Conservation (phyloP, 1,140 invertebrate species). For the Drosophila baimaii region DNA sequence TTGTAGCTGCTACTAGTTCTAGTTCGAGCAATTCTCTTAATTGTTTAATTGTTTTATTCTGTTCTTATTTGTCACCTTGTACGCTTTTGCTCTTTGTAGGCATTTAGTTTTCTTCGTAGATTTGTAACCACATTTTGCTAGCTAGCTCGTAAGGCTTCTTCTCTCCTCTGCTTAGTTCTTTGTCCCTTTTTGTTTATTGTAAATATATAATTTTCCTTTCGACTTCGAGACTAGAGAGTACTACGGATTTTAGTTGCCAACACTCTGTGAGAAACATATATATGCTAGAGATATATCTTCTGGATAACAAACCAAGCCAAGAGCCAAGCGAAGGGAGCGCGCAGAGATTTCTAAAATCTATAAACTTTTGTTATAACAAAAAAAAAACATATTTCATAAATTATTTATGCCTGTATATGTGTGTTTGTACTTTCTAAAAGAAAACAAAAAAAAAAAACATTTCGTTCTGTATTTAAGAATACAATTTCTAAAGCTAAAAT, state of each 20-base stretch:
- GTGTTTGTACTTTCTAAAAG: conserved; percentile 81
- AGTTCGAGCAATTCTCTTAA: conserved; percentile 35
- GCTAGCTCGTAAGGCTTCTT: conserved; percentile 60
- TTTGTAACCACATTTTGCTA: conserved; percentile 48
- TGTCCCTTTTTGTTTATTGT: conserved; percentile 50
- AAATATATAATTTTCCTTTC: conserved; percentile 65
- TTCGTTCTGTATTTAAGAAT: conserved; percentile 66
- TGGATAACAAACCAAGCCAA: conserved; percentile 64
- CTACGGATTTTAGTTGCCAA: conserved; percentile 72
- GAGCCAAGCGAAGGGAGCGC: conserved; percentile 74
- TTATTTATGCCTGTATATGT: conserved; percentile 65
- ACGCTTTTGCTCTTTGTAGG: conserved; percentile 75
- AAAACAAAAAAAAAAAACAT: conserved; percentile 70
- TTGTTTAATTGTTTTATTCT: conserved; percentile 56
- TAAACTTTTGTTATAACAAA: conserved; percentile 72
- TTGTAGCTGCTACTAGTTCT: conserved; percentile 72
- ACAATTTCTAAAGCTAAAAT: conserved; percentile 55
- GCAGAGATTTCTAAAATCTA: conserved; percentile 81
- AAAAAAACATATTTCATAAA: conserved; percentile 70
- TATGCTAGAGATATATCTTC: conserved; percentile 50
- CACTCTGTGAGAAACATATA: conserved; percentile 60
- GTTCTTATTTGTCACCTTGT: conserved; percentile 63
- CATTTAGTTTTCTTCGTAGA: conserved; percentile 72
- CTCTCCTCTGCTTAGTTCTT: conserved; percentile 15
- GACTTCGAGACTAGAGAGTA: conserved; percentile 44